Base-by-base conservation (phyloP, 1,140 invertebrate species). In the Teleogryllus occipitalis region DNA sequence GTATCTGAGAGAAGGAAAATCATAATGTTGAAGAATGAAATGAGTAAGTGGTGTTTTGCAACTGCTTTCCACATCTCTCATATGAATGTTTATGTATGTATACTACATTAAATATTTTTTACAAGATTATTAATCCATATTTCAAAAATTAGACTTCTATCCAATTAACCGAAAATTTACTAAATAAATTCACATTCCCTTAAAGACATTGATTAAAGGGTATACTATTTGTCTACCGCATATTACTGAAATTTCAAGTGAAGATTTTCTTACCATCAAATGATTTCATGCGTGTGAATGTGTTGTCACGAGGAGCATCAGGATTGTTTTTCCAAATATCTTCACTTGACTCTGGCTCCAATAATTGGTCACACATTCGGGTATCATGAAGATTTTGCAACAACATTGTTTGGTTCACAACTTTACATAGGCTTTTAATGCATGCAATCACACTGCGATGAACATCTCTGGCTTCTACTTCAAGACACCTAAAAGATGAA, bases 401-500 rank as follows among this genome's bases (percentile, higher is more conserved):
- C 10, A 95, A 84, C 73, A 95, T 84, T 80, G 89, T 91, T 84
- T 94, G 93, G 86, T 94, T 95, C 0, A 95, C 92, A 81, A 88
- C 86, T 74, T 90, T 91, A 81, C 91, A 93, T 21, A 91, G 88
- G 18, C 87, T 85, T 81, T 88, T 88, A 80, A 94, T 89, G 80
- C 89, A 89, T 12, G 86, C 82, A 0, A 91, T 84, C 4, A 91
- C 85, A 65, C 86, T 85, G 80, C 87, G 86, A 74, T 90, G 89
- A 6, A 91, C 87, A 80, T 88, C 75, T 76, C 47, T 22, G 47
- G 7, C 76, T 8, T 76, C 76, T 48, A n/a, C 12, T 14, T 76
- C 76, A 76, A 47, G n/a, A 47, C 47, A 48, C 46, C 76, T 76
- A 39, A 39, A 39, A 39, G 27, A 39, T 39, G 27, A 39, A 39